Base-by-base conservation (phyloP, 2,113 vertebrate genomes). In the Sinocyclocheilus anophthalmus region DNA sequence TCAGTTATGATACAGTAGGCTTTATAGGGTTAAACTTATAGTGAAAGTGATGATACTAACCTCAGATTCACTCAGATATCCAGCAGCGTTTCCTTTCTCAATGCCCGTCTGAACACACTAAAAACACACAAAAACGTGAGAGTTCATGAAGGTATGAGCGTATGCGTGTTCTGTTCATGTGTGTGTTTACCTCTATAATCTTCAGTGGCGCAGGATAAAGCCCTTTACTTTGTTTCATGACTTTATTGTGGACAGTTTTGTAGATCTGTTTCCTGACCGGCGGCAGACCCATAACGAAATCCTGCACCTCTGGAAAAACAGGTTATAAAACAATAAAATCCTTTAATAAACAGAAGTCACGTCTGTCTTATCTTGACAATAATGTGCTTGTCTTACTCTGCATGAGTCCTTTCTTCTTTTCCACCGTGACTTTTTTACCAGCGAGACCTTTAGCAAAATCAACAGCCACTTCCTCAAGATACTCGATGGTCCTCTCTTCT, bases 171-270 rank as follows among this genome's bases (percentile, higher is more conserved):
- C 50, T 12, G 18, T 72, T 22, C n/a, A 45, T 67, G 39, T 67
- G 67, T 61, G 61, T 87, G 42, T 81, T 11, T 92, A 97, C 96
- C 93, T 97, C 95, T 18, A 97, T 96, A 89, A 97, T 96, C 86
- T 94, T 95, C n/a, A 96, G 90, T 0, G 96, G 96, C 13, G 96
- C 96, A 33, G 96, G 96, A 81, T 97, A 97, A 14, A 97, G 96
- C 3, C 96, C 96, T 93, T 96, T 97, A 85, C 96, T 96, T 90
- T 96, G 95, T 85, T 96, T 96, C 90, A 84, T 94, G 20, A 97
- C 96, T 91, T 93, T 96, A 48, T 92, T 84, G 85, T 94, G 94
- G 86, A 96, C 96, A 0, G 91, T 96, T 89, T 95, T 97, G 90
- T 97, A 97, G 90, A 97, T 89, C 61, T 97, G 96, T 79, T 94